Conservation (phyloP, 2,888 invertebrate species). For the Lepidocyrtoides sp. region DNA sequence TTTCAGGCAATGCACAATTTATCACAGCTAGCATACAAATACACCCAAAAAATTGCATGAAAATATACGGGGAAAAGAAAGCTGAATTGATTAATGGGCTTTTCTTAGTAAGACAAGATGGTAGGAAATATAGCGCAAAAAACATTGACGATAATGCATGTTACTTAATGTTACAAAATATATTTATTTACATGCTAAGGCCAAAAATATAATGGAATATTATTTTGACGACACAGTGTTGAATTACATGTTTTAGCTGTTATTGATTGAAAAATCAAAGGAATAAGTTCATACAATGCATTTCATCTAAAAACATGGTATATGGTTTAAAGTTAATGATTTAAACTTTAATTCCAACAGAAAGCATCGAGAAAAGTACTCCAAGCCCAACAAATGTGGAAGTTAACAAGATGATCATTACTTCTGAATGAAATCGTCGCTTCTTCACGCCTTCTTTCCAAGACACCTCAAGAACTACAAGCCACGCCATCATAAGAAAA, state of each 20-base stretch:
- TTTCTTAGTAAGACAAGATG: too few relatives aligned
- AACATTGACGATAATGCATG: too few relatives aligned
- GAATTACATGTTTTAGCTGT: too few relatives aligned
- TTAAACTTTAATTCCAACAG: slow-evolving; percentile 41
- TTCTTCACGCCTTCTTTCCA: neutral
- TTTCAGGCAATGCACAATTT: neutral
- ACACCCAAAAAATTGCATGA: neutral
- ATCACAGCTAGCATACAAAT: neutral
- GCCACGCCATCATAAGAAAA: slow-evolving; percentile 1
- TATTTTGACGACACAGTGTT: too few relatives aligned
- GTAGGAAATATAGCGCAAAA: too few relatives aligned
- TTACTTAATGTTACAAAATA: too few relatives aligned
- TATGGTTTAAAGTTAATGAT: neutral
- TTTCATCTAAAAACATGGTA: neutral
- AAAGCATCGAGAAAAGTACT: slow-evolving; percentile 24
- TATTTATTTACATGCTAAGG: too few relatives aligned
- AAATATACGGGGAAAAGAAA: too few relatives aligned
- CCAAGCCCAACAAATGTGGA: slow-evolving; percentile 44
- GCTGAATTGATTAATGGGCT: too few relatives aligned
- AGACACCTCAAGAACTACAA: neutral
- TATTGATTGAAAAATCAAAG: too few relatives aligned
- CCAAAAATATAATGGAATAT: too few relatives aligned
- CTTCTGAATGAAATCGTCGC: neutral
- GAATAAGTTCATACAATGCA: too few relatives aligned
- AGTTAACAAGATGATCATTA: neutral